Evolutionary conservation across 2,113 vertebrate species (phyloP), one percentile per base, ranked within the genome.

Genomic region (Bos taurus): DNA sequence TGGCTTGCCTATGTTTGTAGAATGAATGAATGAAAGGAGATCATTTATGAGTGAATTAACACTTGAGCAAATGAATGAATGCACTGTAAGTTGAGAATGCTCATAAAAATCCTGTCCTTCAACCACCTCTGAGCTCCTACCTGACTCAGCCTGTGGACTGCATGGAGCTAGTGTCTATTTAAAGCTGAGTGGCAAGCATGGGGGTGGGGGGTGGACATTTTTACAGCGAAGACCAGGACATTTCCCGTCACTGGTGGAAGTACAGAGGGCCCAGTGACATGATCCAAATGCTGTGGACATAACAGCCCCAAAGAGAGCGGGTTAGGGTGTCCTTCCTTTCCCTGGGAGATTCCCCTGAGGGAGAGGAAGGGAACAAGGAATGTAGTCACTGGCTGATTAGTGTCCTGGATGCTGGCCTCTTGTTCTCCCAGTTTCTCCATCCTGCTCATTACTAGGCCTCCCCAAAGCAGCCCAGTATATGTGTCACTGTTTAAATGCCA

Each of bases 401-500:
- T 54, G 5, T 78, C 97, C 92, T 97, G 96, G 71, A 95, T 67
- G 95, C 97, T 96, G 95, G 95, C 97, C 96, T 98, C 97, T 88
- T 11, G 11, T 2, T 15, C n/a, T 56, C 54, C n/a, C 19, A 6
- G 1, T 6, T 46, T 83, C 33, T 92, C 59, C 26, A 93, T 96
- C 89, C 9, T 7, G 60, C 95, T 98, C 96, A 90, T 97, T 98
- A 98, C 74, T 12, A 40, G 43, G 91, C 86, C 93, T 97, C 90
- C 90, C 11, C 48, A 97, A 96, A 97, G 95, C 90, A 97, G 97
- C 64, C 89, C 10, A 26, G 97, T 40, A 0, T 33, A 96, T 92
- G 92, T 96, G 97, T 97, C 97, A 97, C 94, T 10, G 0, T 93
- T 98, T 98, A 97, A 98, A 97, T 83, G 95, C 97, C 25, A 92